These are phyloP conservation scores for Alfaro cultratus DNA, from an alignment of 2,797 vertebrate genomes.

Conservation along the genomic window DNA sequence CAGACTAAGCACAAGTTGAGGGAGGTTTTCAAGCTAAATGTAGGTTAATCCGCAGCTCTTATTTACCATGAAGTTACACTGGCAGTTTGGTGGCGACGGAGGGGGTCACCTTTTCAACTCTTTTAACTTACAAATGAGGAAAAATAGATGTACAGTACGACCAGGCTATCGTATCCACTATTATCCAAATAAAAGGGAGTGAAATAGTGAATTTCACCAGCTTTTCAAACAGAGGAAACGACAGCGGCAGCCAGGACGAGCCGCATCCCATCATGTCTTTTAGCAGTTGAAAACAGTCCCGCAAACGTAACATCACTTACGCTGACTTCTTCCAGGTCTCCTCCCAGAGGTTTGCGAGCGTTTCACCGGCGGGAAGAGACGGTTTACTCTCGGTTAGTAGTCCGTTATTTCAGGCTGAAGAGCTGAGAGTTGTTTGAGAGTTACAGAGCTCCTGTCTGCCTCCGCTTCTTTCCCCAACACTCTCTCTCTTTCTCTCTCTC, in stretches of 20 bases:
- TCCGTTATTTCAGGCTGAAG: conserved; percentile 52
- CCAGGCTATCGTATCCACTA: neutral
- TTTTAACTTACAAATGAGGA: conserved; percentile 23
- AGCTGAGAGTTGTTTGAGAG: conserved; percentile 33
- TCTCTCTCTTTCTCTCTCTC: conserved; percentile 17
- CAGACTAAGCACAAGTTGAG: conserved; percentile 9
- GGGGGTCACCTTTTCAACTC: conserved; percentile 29
- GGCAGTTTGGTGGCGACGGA: conserved; percentile 35
- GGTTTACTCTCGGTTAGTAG: conserved; percentile 18
- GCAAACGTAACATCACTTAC: conserved; percentile 58
- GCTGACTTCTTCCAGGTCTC: conserved; percentile 36
- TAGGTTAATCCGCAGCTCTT: conserved; percentile 44
- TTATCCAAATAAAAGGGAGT: neutral
- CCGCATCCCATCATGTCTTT: conserved; percentile 50
- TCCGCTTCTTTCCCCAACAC: conserved; percentile 18
- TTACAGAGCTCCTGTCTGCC: conserved; percentile 42
- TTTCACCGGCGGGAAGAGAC: conserved; percentile 39
- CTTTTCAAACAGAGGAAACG: conserved; percentile 31
- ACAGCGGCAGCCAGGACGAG: conserved; percentile 19
- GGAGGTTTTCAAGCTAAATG: conserved; percentile 25
- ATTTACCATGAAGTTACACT: conserved; percentile 20
- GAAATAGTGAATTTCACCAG: neutral
- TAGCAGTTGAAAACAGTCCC: conserved; percentile 29
- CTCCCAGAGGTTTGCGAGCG: conserved; percentile 21
- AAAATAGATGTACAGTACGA: conserved; percentile 4